phyloP scores from a whole-genome alignment of 2,113 vertebrate species.

The Rutilus rutilus region DNA sequence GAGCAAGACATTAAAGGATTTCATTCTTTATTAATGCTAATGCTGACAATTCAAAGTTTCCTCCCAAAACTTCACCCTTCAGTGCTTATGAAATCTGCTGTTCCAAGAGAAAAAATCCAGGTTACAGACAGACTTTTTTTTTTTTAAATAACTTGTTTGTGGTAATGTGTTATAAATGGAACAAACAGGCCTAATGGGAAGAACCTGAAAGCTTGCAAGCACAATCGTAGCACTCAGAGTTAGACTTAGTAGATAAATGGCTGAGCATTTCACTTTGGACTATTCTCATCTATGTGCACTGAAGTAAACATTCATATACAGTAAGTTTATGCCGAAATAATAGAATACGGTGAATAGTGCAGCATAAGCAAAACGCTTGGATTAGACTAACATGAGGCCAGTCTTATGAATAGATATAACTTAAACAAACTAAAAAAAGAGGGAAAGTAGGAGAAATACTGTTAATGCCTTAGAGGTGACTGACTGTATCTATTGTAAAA shows the following conservation, averaged over 20 bases:
- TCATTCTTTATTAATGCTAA: slow-evolving; percentile 80
- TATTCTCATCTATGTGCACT: background rate
- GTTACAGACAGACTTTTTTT: slow-evolving; percentile 65
- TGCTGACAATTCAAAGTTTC: slow-evolving; percentile 74
- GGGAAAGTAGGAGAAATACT: background rate
- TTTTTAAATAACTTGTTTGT: slow-evolving; percentile 50
- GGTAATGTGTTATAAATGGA: slow-evolving; percentile 59
- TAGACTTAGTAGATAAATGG: slow-evolving; percentile 31
- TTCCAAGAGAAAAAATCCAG: slow-evolving; percentile 64
- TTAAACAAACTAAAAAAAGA: background rate
- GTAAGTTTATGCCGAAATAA: background rate
- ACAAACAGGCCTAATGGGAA: slow-evolving; percentile 48
- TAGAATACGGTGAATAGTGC: background rate
- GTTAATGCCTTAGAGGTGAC: background rate
- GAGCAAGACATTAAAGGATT: slow-evolving; percentile 76
- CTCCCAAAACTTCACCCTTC: slow-evolving; percentile 59
- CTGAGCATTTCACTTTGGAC: background rate
- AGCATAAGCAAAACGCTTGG: slow-evolving; percentile 10
- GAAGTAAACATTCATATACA: background rate
- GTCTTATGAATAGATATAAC: slow-evolving; percentile 3
- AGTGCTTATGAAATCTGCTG: slow-evolving; percentile 59
- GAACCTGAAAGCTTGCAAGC: slow-evolving; percentile 25
- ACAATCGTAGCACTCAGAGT: background rate
- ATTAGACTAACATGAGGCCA: slow-evolving; percentile 13
- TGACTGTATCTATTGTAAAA: background rate